These are phyloP conservation scores for Micrasema longulum DNA, from an alignment of 1,140 invertebrate genomes.

Conservation along the genomic window DNA sequence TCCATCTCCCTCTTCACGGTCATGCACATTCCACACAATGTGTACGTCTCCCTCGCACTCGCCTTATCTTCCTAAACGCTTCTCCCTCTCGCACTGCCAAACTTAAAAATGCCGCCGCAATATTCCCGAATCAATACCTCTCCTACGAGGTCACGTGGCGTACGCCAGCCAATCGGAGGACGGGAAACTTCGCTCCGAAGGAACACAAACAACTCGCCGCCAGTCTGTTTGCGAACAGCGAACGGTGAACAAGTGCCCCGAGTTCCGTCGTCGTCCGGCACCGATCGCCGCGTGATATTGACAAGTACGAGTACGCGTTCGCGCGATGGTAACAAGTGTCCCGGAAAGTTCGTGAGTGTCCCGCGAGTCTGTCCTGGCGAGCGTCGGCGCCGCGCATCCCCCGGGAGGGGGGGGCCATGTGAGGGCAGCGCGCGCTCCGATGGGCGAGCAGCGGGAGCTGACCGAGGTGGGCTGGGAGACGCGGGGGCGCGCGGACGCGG, in stretches of 20 bases:
- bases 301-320: slow-evolving; percentile 14
- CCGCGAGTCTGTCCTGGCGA: background rate
- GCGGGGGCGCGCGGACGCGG: slow-evolving; percentile 61
- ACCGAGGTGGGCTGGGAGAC: slow-evolving; percentile 59
- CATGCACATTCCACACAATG: slow-evolving; percentile 3
- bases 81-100: slow-evolving; percentile 57
- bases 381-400: too few species aligned
- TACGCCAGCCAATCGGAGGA: slow-evolving; percentile 17
- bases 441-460: slow-evolving; percentile 58
- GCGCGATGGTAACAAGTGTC: slow-evolving; percentile 37
- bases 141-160: slow-evolving; percentile 57
- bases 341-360: slow-evolving; percentile 28
- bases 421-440: slow-evolving; percentile 60
- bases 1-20: background rate
- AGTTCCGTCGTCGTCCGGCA: background rate
- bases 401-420: slow-evolving; percentile 1
- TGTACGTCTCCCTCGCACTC: background rate
- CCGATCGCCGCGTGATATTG: slow-evolving; percentile 26
- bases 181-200: slow-evolving; percentile 15
- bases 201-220: slow-evolving; percentile 25
- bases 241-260: background rate
- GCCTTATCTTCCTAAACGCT: background rate
- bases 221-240: slow-evolving; percentile 29
- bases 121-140: slow-evolving; percentile 79
- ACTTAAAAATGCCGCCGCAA: slow-evolving; percentile 84